Conservation (phyloP, 2,113 vertebrate genomes). For the Leucopsar rothschildi region DNA sequence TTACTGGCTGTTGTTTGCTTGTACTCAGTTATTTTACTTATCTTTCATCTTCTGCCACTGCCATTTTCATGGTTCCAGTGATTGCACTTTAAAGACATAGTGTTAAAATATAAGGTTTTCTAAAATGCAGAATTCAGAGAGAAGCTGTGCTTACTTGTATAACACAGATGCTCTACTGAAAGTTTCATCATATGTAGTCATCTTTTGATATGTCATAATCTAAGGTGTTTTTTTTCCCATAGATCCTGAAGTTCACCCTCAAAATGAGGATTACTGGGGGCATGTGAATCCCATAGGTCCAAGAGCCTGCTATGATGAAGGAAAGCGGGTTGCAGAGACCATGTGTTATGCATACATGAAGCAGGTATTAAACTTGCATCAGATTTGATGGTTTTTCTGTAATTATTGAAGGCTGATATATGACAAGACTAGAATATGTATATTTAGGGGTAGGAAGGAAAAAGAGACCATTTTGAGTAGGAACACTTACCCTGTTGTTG, state of each 20-base stretch:
- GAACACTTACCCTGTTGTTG: background rate
- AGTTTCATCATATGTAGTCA: background rate
- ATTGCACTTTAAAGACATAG: background rate
- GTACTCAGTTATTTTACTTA: background rate
- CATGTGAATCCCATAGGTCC: constrained; percentile 98
- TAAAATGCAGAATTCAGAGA: background rate
- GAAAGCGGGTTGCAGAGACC: constrained; percentile 95
- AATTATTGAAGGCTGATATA: background rate
- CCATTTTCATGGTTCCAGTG: background rate
- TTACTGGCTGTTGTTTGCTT: background rate
- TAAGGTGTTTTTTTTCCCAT: background rate
- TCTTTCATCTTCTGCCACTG: background rate
- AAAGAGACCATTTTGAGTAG: background rate
- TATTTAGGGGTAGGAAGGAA: background rate
- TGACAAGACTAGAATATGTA: background rate
- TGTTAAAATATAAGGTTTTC: background rate
- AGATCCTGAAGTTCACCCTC: constrained; percentile 98
- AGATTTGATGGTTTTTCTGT: background rate
- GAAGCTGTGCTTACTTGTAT: background rate
- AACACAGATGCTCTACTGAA: background rate
- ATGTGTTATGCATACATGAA: constrained; percentile 99
- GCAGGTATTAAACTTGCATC: constrained; percentile 78
- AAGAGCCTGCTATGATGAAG: constrained; percentile 97
- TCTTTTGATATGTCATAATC: background rate
- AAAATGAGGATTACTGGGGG: constrained; percentile 98